Conservation (phyloP, 1,140 invertebrate genomes). For the Drosophila sproati region DNA sequence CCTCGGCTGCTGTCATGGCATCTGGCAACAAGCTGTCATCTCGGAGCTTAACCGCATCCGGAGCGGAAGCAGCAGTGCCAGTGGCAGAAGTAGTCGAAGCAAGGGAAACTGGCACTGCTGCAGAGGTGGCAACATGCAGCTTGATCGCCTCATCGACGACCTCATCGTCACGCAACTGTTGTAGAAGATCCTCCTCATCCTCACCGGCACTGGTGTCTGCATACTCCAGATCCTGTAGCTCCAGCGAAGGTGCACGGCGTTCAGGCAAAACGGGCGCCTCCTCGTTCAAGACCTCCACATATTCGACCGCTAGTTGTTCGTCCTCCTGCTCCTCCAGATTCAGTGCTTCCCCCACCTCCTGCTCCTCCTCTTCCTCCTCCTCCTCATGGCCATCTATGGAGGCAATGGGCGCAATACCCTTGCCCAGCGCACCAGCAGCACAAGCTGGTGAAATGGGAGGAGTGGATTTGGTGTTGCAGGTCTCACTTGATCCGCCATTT, state of each 20-base stretch:
- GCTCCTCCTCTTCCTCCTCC: slow-evolving; percentile 48
- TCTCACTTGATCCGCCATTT: slow-evolving; percentile 31
- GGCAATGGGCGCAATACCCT: slow-evolving; percentile 76
- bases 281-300: slow-evolving; percentile 54
- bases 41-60: slow-evolving; percentile 48
- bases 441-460: slow-evolving; percentile 72
- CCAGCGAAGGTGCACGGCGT: slow-evolving; percentile 58
- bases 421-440: slow-evolving; percentile 40
- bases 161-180: slow-evolving; percentile 77
- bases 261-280: slow-evolving; percentile 65
- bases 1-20: slow-evolving; percentile 93
- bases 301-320: slow-evolving; percentile 62
- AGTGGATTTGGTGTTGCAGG: slow-evolving; percentile 67
- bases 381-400: slow-evolving; percentile 71
- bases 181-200: slow-evolving; percentile 84
- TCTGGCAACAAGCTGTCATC: slow-evolving; percentile 85
- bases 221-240: slow-evolving; percentile 85
- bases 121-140: slow-evolving; percentile 46
- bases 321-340: slow-evolving; percentile 35
- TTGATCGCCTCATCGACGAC: slow-evolving; percentile 77
- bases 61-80: neutral
- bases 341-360: slow-evolving; percentile 21
- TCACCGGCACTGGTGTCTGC: slow-evolving; percentile 86
- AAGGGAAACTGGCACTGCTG: neutral
- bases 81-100: neutral